phyloP scores from a whole-genome alignment of 2,797 vertebrate species.

The Triplophysa yarkandensis region DNA sequence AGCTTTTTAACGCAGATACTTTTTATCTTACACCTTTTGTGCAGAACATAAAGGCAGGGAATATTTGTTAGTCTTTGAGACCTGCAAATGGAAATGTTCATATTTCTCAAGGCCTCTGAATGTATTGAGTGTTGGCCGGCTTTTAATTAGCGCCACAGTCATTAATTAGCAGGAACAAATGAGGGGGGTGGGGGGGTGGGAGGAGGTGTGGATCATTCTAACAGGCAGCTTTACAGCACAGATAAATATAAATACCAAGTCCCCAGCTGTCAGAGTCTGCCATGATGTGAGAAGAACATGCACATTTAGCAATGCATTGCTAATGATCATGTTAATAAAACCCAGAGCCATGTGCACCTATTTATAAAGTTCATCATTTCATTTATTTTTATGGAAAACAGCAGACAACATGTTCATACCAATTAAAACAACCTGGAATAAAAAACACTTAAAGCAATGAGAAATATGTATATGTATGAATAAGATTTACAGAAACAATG shows the following conservation, averaged over 20 bases:
- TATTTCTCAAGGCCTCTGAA: constrained; percentile 54
- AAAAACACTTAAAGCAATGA: too few relatives aligned
- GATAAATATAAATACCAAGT: constrained; percentile 64
- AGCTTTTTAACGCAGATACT: not conserved
- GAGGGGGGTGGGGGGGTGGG: constrained; percentile 6
- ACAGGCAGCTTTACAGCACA: constrained; percentile 36
- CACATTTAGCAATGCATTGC: constrained; percentile 28
- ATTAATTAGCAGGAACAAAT: constrained; percentile 66
- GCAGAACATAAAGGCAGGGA: not conserved
- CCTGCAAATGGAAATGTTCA: constrained; percentile 49
- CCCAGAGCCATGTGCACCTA: constrained; percentile 18
- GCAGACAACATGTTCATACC: constrained; percentile 9
- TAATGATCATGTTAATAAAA: constrained; percentile 49
- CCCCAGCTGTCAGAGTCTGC: constrained; percentile 54
- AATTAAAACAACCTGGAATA: constrained; percentile 20
- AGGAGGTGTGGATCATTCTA: constrained; percentile 40
- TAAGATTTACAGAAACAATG: too few relatives aligned
- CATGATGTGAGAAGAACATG: constrained; percentile 52
- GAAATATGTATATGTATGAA: too few relatives aligned
- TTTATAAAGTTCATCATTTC: constrained; percentile 11
- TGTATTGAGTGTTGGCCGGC: constrained; percentile 52
- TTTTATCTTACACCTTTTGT: not conserved
- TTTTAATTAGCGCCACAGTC: constrained; percentile 68
- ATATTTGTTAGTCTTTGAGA: constrained; percentile 44
- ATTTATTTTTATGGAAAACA: constrained; percentile 13